Evolutionary conservation across 2,888 invertebrate species (phyloP), one percentile per base, ranked within the genome.

Genomic region (Thumatha senex): DNA sequence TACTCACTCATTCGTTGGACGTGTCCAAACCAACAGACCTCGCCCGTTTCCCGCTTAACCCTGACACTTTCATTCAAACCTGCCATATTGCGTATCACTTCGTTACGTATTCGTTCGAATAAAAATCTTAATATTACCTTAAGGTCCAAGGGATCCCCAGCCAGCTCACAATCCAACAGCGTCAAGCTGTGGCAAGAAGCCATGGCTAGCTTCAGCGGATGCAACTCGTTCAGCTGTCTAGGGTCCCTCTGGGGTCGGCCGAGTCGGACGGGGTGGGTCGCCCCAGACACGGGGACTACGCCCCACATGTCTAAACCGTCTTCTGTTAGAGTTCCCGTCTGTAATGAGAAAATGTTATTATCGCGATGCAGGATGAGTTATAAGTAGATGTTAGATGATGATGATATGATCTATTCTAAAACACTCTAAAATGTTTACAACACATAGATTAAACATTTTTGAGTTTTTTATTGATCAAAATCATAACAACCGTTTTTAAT

Each of bases 221-320:
- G 92, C 15, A 92, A 82, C 45, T 93, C 83, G 51, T 92, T 89
- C 36, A 94, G 69, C 0, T 53, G 72, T 0, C 82, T 61, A 0
- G 94, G 90, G 57, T 92, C 89, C 7, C 93, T 86, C 14, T 86
- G 76, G 0, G 93, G 92, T 7, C 89, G 89, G 1, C 76, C 80
- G 42, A 86, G 77, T 0, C 67, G 73, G 1, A 78, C 70, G 1
- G 84, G 84, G 0, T 45, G 10, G 0, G 70, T 70, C 9, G 81
- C 79, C 0, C 60, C 50, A 15, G 77, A 78, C 7, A 78, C 92
- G 0, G 97, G 95, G 1, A 98, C 95, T 3, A 98, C 96, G 36
- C 98, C 98, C 95, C 97, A 96, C 94, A 99, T 95, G 86, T 98
- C 98, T 24, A 99, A 84, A 0, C 99, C 98, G 79, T 99, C 99